These are phyloP conservation scores for Amiota communis DNA, from an alignment of 2,888 invertebrate genomes.

Conservation along the genomic window DNA sequence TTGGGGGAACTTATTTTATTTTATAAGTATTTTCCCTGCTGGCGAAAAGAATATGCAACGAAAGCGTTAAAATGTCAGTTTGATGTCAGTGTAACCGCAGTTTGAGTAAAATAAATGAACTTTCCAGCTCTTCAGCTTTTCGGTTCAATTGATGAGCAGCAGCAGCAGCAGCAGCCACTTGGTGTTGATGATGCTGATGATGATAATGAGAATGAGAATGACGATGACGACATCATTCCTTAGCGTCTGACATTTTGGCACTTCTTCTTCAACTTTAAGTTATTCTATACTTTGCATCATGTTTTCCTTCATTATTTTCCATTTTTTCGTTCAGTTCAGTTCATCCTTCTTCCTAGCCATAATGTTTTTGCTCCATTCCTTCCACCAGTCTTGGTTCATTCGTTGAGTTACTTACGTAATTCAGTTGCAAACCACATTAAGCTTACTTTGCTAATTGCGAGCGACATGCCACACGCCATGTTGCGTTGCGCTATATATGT, in stretches of 20 bases:
- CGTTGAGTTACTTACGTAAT: slow-evolving; percentile 58
- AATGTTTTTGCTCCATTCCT: not conserved
- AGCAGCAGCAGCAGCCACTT: not conserved
- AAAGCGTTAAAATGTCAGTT: too few species aligned
- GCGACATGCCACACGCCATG: slow-evolving; percentile 52
- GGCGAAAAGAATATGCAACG: too few species aligned
- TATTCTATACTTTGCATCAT: too few species aligned
- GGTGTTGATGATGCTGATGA: not conserved
- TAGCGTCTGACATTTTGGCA: too few species aligned
- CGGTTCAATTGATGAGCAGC: slow-evolving; percentile 20
- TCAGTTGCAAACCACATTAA: slow-evolving; percentile 67
- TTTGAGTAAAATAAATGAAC: slow-evolving; percentile 56
- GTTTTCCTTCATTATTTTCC: too few species aligned
- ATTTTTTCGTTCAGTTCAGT: not conserved
- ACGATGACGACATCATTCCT: not conserved
- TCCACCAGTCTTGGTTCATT: not conserved
- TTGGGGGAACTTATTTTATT: too few species aligned
- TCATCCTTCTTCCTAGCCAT: not conserved
- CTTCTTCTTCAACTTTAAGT: too few species aligned
- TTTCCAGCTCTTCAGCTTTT: slow-evolving; percentile 39
- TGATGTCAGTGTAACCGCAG: slow-evolving; percentile 24
- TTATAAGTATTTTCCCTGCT: too few species aligned
- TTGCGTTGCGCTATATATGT: too few species aligned
- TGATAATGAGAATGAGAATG: too few species aligned
- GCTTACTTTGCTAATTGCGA: slow-evolving; percentile 71